phyloP scores from a whole-genome alignment of 2,113 vertebrate genomes.

The Lepisosteus oculatus region DNA sequence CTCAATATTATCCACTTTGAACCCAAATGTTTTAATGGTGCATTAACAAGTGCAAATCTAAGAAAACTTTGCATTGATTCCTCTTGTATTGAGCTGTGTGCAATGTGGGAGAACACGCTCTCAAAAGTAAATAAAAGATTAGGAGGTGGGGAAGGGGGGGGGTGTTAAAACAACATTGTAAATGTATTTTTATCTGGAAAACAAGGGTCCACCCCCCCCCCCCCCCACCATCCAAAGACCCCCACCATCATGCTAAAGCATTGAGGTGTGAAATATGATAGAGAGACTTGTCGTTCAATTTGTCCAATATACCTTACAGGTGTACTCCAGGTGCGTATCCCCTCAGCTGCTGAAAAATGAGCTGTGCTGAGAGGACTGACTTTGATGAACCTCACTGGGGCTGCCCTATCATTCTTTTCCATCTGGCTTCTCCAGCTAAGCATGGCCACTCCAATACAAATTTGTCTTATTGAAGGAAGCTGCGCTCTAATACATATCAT shows the following conservation, averaged over 20 bases:
- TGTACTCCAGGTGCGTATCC: constrained; percentile 88
- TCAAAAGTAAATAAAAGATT: too few species aligned
- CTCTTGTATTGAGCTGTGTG: too few species aligned
- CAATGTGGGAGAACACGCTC: too few species aligned
- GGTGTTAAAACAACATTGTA: not conserved
- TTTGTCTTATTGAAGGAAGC: constrained; percentile 94
- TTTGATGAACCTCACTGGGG: constrained; percentile 92
- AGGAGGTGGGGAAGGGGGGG: too few species aligned
- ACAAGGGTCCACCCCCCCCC: constrained; percentile 27
- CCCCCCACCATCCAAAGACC: constrained; percentile 41
- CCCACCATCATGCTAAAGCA: constrained; percentile 73
- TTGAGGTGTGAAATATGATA: constrained; percentile 98
- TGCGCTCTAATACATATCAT: constrained; percentile 73
- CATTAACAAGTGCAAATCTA: too few species aligned
- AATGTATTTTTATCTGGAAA: constrained; percentile 1
- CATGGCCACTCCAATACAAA: constrained; percentile 70
- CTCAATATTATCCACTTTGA: too few species aligned
- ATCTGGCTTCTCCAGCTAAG: constrained; percentile 86
- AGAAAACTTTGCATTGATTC: too few species aligned
- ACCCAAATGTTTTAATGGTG: too few species aligned
- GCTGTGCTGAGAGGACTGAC: constrained; percentile 81
- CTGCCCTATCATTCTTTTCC: constrained; percentile 97
- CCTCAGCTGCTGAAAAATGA: constrained; percentile 97
- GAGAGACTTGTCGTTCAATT: constrained; percentile 92
- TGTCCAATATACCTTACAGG: constrained; percentile 88